Evolutionary conservation across 2,888 invertebrate species (phyloP).

Genomic region (Odiellus spinosus): DNA sequence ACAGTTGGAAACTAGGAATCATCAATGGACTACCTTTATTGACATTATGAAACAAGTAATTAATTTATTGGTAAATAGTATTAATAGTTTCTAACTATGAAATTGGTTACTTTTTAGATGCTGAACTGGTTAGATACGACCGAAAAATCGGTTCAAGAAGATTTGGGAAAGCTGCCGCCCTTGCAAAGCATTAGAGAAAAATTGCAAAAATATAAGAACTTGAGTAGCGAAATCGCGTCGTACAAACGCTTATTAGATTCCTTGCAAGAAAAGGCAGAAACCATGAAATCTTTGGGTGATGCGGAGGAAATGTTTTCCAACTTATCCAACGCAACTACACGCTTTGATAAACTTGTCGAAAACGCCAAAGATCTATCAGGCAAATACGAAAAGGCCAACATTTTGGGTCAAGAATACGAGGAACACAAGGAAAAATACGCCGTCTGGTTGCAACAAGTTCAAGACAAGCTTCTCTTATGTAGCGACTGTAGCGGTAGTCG

Average conservation of each 20-base stretch:
- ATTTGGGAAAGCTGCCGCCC: conserved; percentile 36
- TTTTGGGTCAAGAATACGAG: conserved; percentile 8
- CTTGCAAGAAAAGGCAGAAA: conserved; percentile 54
- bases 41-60: conserved; percentile 60
- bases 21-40: conserved; percentile 69
- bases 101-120: too few relatives aligned
- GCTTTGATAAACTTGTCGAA: too few relatives aligned
- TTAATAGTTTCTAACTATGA: too few relatives aligned
- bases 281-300: background rate
- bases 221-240: conserved; percentile 68
- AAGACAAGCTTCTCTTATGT: conserved; percentile 10
- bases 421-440: conserved; percentile 10
- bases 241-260: conserved; percentile 81
- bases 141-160: conserved; percentile 43
- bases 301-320: background rate
- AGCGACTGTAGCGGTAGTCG: conserved; percentile 71
- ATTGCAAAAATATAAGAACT: conserved; percentile 44
- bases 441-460: conserved; percentile 12
- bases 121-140: conserved; percentile 67
- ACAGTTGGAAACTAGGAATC: conserved; percentile 60
- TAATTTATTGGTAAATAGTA: too few relatives aligned
- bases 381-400: too few relatives aligned
- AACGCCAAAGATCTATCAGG: too few relatives aligned
- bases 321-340: too few relatives aligned
- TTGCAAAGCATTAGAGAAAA: conserved; percentile 71